Evolutionary conservation across 2,888 invertebrate species (phyloP).

Genomic region (Drosophila lutescens): DNA sequence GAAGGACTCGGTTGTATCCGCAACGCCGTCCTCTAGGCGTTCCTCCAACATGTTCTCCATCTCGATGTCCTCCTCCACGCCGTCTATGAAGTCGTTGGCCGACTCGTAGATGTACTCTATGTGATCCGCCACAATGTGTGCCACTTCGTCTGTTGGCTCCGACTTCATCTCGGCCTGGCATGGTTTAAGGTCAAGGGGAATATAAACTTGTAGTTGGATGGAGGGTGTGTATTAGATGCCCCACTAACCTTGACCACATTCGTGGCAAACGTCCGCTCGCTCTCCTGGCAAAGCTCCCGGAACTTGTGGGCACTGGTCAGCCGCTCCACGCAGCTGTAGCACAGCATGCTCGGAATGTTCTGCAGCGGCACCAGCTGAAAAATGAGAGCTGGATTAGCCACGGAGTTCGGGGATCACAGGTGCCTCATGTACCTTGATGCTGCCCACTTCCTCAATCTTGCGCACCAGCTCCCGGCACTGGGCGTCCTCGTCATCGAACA

Average conservation of each 20-base stretch:
- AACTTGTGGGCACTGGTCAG: slow-evolving; percentile 78
- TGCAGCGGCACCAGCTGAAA: slow-evolving; percentile 75
- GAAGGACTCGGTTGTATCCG: slow-evolving; percentile 35
- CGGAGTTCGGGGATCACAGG: background rate
- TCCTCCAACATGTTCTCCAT: slow-evolving; percentile 69
- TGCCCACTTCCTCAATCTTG: slow-evolving; percentile 81
- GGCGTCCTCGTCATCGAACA: slow-evolving; percentile 70
- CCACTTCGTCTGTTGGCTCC: slow-evolving; percentile 66
- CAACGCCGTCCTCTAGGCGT: slow-evolving; percentile 59
- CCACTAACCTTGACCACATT: slow-evolving; percentile 73
- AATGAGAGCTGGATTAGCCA: background rate
- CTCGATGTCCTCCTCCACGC: slow-evolving; percentile 69
- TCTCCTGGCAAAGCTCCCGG: slow-evolving; percentile 80
- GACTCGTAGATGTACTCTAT: slow-evolving; percentile 69
- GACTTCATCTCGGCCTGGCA: slow-evolving; percentile 74
- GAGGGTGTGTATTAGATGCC: too few species aligned
- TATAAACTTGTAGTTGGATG: background rate
- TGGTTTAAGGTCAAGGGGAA: background rate
- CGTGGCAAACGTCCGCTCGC: slow-evolving; percentile 77
- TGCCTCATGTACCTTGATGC: slow-evolving; percentile 68
- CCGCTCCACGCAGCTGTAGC: slow-evolving; percentile 72
- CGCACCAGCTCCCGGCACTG: slow-evolving; percentile 73
- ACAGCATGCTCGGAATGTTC: slow-evolving; percentile 82
- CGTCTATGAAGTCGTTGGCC: slow-evolving; percentile 75
- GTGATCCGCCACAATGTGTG: slow-evolving; percentile 50